A percentile compares a stretch with the other conserved stretches of the same genome.
These are phyloP conservation scores for Papilio aristodemus DNA, from an alignment of 1,140 invertebrate genomes.

Conservation along the genomic window DNA sequence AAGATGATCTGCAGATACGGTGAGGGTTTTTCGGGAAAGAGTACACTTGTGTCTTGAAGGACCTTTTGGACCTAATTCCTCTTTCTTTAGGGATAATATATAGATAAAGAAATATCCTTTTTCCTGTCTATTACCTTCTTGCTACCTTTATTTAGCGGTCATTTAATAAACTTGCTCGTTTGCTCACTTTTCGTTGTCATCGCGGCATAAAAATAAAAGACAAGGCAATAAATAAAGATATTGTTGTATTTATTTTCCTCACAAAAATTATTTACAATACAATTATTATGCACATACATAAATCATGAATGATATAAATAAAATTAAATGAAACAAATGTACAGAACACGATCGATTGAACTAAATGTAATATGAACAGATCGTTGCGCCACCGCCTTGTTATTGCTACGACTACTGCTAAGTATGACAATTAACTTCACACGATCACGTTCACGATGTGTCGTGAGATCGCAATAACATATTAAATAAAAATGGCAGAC, in stretches of 20 bases:
- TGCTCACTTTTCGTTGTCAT: too few species aligned
- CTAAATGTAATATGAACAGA: constrained; percentile 36
- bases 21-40: too few species aligned
- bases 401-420: not conserved
- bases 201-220: constrained; percentile 44
- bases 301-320: constrained; percentile 73
- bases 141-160: too few species aligned
- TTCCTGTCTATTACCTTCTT: too few species aligned
- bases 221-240: constrained; percentile 68
- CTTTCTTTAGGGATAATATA: too few species aligned
- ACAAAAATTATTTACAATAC: constrained; percentile 78
- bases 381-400: constrained; percentile 21
- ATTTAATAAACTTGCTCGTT: too few species aligned
- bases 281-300: constrained; percentile 75
- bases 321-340: constrained; percentile 62
- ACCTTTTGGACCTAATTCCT: too few species aligned
- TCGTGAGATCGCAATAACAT: not conserved
- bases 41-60: too few species aligned
- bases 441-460: not conserved
- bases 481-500: not conserved
- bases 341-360: constrained; percentile 44
- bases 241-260: constrained; percentile 75
- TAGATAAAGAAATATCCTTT: too few species aligned
- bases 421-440: not conserved
- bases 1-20: too few species aligned